These are phyloP conservation scores for Brenthis daphne DNA, from an alignment of 2,888 invertebrate species.

Conservation along the genomic window DNA sequence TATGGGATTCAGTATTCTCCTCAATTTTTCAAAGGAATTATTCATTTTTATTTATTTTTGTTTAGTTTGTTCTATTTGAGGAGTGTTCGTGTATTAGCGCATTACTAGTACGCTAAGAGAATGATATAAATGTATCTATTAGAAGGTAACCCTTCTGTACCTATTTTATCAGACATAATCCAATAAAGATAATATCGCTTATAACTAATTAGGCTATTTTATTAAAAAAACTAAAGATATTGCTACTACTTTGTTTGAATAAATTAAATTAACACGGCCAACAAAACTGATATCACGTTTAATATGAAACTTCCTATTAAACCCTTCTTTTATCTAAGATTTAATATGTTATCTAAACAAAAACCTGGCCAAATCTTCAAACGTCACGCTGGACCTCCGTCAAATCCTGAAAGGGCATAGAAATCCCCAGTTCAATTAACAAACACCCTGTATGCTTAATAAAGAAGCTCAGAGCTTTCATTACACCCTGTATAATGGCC, in stretches of 20 bases:
- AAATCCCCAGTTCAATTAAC: slow-evolving; percentile 72
- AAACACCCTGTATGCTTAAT: slow-evolving; percentile 72
- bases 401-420: slow-evolving; percentile 65
- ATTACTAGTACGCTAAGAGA: too few species aligned
- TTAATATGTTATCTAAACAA: slow-evolving; percentile 33
- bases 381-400: slow-evolving; percentile 60
- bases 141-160: too few species aligned
- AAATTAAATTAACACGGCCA: not conserved
- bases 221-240: too few species aligned
- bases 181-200: too few species aligned
- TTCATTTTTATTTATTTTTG: slow-evolving; percentile 1
- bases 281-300: not conserved
- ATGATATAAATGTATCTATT: too few species aligned
- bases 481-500: slow-evolving; percentile 80
- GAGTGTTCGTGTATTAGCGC: not conserved
- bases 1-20: slow-evolving; percentile 4
- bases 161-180: too few species aligned
- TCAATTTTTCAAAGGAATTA: slow-evolving; percentile 5
- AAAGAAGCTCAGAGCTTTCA: slow-evolving; percentile 76
- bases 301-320: slow-evolving; percentile 1
- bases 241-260: too few species aligned
- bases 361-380: slow-evolving; percentile 37
- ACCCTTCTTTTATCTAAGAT: slow-evolving; percentile 17
- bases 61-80: slow-evolving; percentile 8
- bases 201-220: too few species aligned